Evolutionary conservation across 2,888 invertebrate genomes (phyloP).

Genomic region (Heterodera filipjevi): DNA sequence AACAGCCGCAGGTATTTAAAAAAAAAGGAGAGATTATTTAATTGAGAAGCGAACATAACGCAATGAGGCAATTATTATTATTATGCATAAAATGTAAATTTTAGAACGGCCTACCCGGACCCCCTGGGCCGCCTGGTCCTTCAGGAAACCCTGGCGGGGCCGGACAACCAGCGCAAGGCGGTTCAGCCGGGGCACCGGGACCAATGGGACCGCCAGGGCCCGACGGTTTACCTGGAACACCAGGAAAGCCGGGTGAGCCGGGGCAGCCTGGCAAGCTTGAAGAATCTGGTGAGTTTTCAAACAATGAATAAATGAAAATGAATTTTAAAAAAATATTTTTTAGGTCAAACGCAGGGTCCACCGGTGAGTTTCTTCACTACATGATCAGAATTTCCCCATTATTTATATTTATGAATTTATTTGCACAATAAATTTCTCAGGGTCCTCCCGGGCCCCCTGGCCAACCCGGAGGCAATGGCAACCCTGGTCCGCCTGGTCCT

Average conservation of each 20-base stretch:
- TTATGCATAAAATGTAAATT: not conserved
- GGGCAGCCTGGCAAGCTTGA: conserved; percentile 37
- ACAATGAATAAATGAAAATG: not conserved
- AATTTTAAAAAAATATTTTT: not conserved
- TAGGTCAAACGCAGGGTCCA: conserved; percentile 34
- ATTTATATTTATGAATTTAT: no score
- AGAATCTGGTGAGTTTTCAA: not conserved
- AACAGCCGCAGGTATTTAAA: conserved; percentile 1
- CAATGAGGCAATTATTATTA: no score
- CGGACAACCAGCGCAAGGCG: conserved; percentile 45
- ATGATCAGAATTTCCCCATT: no score
- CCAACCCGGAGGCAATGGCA: conserved; percentile 45
- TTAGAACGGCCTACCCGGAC: conserved; percentile 35
- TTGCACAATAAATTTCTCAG: no score
- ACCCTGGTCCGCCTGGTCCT: conserved; percentile 46
- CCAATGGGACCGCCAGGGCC: conserved; percentile 54
- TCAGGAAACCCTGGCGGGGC: conserved; percentile 45
- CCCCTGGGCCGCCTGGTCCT: conserved; percentile 44
- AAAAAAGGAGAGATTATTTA: no score
- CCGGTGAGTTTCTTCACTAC: conserved; percentile 12
- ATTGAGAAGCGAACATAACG: no score
- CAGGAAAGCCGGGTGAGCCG: conserved; percentile 52
- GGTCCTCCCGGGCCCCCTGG: conserved; percentile 41
- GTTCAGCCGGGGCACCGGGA: conserved; percentile 35
- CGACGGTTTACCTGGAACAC: conserved; percentile 50